A percentile compares a stretch with the other conserved stretches of the same genome.
These are phyloP conservation scores for Acanthurus leucopareius DNA, from an alignment of 2,797 vertebrate species.

Conservation along the genomic window DNA sequence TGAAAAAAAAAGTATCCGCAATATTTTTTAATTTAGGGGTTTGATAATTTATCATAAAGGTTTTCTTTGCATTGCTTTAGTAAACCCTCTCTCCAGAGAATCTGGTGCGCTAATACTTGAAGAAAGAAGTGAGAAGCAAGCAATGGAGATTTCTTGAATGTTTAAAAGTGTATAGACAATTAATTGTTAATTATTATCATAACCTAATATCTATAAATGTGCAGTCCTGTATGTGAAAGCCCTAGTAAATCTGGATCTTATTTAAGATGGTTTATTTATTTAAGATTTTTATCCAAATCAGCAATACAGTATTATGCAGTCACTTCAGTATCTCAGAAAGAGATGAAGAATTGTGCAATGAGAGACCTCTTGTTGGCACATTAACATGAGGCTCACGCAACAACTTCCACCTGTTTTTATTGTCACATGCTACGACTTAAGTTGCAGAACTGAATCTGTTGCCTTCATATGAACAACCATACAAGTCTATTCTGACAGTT, in stretches of 20 bases:
- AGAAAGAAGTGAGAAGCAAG: conserved; percentile 82
- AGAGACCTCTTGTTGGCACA: conserved; percentile 49
- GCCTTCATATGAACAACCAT: conserved; percentile 65
- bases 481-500: conserved; percentile 45
- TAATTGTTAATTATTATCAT: conserved; percentile 84
- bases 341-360: conserved; percentile 70
- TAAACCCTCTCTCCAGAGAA: conserved; percentile 79
- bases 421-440: conserved; percentile 25
- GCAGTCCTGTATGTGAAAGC: conserved; percentile 86
- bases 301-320: conserved; percentile 87
- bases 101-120: conserved; percentile 87
- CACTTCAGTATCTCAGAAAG: conserved; percentile 77
- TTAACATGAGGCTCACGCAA: conserved; percentile 45
- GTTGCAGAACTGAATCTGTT: conserved; percentile 54
- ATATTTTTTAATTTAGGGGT: conserved; percentile 79
- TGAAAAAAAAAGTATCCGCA: conserved; percentile 69
- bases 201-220: conserved; percentile 86
- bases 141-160: conserved; percentile 80
- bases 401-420: conserved; percentile 48
- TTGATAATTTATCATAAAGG: conserved; percentile 79
- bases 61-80: conserved; percentile 80
- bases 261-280: conserved; percentile 74
- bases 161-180: conserved; percentile 85
- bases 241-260: conserved; percentile 85
- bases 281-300: conserved; percentile 75